Evolutionary conservation across 2,113 vertebrate species (phyloP).

Genomic region (Arvicanthis niloticus): DNA sequence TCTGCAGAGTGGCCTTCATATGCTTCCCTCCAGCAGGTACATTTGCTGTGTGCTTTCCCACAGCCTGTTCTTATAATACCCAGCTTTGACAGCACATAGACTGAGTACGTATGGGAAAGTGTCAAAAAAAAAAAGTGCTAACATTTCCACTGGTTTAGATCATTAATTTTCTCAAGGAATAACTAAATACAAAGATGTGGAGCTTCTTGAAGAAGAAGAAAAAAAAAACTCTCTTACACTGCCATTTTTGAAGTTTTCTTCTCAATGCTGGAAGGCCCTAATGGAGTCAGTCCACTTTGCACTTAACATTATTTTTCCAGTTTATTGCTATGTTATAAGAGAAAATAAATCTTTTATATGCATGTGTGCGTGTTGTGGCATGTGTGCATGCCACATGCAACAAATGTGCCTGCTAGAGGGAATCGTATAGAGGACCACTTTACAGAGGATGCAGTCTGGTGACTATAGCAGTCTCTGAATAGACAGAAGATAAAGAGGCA

Average conservation of each 20-base stretch:
- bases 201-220: neutral
- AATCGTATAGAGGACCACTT: neutral
- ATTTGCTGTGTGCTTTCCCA: slow-evolving; percentile 45
- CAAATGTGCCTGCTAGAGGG: slow-evolving; percentile 63
- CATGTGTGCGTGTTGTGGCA: neutral
- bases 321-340: slow-evolving; percentile 31
- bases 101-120: slow-evolving; percentile 53
- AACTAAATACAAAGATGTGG: slow-evolving; percentile 70
- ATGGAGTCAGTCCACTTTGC: neutral
- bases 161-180: slow-evolving; percentile 80
- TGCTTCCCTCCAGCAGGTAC: slow-evolving; percentile 60
- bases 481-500: neutral
- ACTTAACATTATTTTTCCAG: slow-evolving; percentile 50
- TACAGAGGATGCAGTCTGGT: neutral
- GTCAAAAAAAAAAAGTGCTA: slow-evolving; percentile 78
- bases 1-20: neutral
- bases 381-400: neutral
- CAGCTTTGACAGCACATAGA: slow-evolving; percentile 51
- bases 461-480: neutral
- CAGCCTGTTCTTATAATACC: slow-evolving; percentile 57
- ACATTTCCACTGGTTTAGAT: slow-evolving; percentile 73
- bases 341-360: neutral
- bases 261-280: slow-evolving; percentile 48
- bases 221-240: slow-evolving; percentile 27
- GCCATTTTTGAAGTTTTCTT: slow-evolving; percentile 64